A percentile compares a stretch with the other conserved stretches of the same genome.
These are phyloP conservation scores for Diplogasteroides magnus DNA, from an alignment of 1,140 invertebrate genomes.

Conservation along the genomic window DNA sequence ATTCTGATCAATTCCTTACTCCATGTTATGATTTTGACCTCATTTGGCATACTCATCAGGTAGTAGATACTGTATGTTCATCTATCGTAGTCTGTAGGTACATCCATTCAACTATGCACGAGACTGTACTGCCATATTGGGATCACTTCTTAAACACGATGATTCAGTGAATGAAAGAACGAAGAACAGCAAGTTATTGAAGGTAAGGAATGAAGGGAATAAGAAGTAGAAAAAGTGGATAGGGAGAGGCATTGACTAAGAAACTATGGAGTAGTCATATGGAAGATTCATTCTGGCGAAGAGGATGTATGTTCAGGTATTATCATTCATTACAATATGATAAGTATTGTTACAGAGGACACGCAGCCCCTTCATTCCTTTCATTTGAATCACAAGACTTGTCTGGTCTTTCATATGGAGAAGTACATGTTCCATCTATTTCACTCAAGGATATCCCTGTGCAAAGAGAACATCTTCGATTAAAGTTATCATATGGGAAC, in stretches of 20 bases:
- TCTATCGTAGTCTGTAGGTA: slow-evolving; percentile 35
- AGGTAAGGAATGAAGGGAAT: slow-evolving; percentile 19
- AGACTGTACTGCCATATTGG: slow-evolving; percentile 57
- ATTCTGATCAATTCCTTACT: slow-evolving; percentile 58
- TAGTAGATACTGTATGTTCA: background rate
- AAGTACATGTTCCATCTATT: slow-evolving; percentile 55
- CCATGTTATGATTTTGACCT: slow-evolving; percentile 61
- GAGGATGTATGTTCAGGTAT: background rate
- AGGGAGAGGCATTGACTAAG: background rate
- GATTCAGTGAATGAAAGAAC: slow-evolving; percentile 58
- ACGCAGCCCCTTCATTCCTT: slow-evolving; percentile 49
- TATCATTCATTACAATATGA: background rate
- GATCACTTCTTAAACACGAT: slow-evolving; percentile 56
- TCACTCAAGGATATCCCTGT: slow-evolving; percentile 51
- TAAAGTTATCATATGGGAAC: slow-evolving; percentile 43
- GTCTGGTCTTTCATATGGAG: slow-evolving; percentile 44
- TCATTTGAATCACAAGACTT: slow-evolving; percentile 51
- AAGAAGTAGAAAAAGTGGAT: background rate
- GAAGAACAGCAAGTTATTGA: slow-evolving; percentile 56
- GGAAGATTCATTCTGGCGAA: background rate
- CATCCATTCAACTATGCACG: slow-evolving; percentile 56
- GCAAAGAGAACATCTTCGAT: slow-evolving; percentile 48
- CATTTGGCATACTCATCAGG: slow-evolving; percentile 60
- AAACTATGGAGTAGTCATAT: background rate
- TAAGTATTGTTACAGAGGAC: slow-evolving; percentile 41